These are phyloP conservation scores for Arrhopalites spinosus DNA, from an alignment of 2,888 invertebrate species.

Conservation along the genomic window DNA sequence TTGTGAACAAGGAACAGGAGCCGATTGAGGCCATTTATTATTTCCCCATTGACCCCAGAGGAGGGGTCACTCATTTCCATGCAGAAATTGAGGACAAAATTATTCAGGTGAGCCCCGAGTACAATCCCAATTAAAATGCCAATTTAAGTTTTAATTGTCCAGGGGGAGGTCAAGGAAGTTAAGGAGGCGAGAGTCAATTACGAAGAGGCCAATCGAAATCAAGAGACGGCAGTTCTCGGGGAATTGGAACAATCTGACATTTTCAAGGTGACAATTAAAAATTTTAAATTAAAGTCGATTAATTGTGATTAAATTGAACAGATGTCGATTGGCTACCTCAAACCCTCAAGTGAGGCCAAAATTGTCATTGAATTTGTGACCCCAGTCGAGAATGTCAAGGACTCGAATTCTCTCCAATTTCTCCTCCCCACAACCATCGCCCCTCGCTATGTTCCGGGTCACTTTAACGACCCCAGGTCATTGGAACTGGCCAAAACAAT, in stretches of 20 bases:
- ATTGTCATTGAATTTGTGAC: conserved; percentile 53
- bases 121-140: too few relatives aligned
- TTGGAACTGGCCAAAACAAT: conserved; percentile 46
- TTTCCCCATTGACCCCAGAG: conserved; percentile 45
- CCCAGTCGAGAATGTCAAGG: conserved; percentile 54
- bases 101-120: conserved; percentile 25
- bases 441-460: conserved; percentile 53
- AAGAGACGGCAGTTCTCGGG: too few relatives aligned
- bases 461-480: conserved; percentile 44
- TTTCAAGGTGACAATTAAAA: too few relatives aligned
- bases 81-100: conserved; percentile 33
- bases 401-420: conserved; percentile 50
- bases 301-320: too few relatives aligned
- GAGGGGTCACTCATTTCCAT: conserved; percentile 32
- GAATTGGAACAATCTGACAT: too few relatives aligned
- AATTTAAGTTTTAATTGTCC: too few relatives aligned
- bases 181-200: too few relatives aligned
- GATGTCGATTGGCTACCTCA: conserved; percentile 50
- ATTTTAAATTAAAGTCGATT: too few relatives aligned
- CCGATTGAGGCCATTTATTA: conserved; percentile 51
- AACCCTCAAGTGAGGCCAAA: conserved; percentile 53
- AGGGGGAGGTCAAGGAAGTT: too few relatives aligned
- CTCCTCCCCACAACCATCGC: conserved; percentile 56
- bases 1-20: conserved; percentile 50
- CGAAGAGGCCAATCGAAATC: too few relatives aligned